A percentile compares a stretch with the other conserved stretches of the same genome.
These are phyloP conservation scores for Samia ricini DNA, from an alignment of 1,140 invertebrate species.

Conservation along the genomic window DNA sequence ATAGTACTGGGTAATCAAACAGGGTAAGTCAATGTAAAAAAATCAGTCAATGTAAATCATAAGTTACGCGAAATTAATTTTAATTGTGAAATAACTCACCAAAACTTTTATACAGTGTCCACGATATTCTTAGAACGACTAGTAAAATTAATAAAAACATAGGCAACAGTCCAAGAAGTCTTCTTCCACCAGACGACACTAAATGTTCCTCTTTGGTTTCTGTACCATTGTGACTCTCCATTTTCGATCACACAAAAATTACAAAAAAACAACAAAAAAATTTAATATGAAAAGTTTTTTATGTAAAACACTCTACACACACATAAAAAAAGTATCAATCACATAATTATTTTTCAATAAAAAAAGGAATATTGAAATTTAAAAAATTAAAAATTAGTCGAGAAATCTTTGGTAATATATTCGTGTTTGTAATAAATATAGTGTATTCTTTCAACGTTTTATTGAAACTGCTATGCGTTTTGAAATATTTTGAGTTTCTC, in stretches of 20 bases:
- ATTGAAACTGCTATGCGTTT: not conserved
- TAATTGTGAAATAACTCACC: conserved; percentile 16
- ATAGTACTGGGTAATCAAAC: too few relatives aligned
- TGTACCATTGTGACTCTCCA: conserved; percentile 10
- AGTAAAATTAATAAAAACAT: conserved; percentile 23
- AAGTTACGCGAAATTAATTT: too few relatives aligned
- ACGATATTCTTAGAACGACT: conserved; percentile 26
- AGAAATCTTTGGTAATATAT: too few relatives aligned
- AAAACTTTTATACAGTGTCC: conserved; percentile 25
- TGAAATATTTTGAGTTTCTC: conserved; percentile 1
- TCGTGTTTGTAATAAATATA: too few relatives aligned
- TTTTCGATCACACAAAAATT: conserved; percentile 4
- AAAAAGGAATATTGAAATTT: too few relatives aligned
- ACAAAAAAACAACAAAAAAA: not conserved
- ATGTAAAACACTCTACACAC: not conserved
- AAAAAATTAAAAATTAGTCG: too few relatives aligned
- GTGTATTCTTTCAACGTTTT: not conserved
- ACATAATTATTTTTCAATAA: too few relatives aligned
- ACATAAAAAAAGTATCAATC: not conserved
- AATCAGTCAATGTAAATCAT: too few relatives aligned
- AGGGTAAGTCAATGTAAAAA: too few relatives aligned
- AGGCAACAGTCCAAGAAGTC: conserved; percentile 20
- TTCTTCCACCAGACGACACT: not conserved
- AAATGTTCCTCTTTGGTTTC: conserved; percentile 7
- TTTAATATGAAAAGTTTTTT: not conserved